A percentile compares a stretch with the other conserved stretches of the same genome.
Conservation (phyloP, 2,113 vertebrate genomes). For the Halcyon malimbica region DNA sequence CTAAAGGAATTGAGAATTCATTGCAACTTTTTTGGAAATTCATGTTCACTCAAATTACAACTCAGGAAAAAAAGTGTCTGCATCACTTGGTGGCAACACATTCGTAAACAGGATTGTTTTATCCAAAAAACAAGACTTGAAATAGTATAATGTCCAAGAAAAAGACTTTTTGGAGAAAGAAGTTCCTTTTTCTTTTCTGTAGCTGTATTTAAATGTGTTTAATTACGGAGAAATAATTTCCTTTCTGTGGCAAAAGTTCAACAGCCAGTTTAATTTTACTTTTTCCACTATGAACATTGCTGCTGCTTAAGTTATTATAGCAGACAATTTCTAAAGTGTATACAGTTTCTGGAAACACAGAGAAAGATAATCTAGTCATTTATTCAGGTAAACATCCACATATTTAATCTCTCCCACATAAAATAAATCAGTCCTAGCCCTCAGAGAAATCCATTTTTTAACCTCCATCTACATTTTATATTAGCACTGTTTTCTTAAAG, state of each 20-base stretch:
- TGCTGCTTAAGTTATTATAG: neutral
- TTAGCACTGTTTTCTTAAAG: neutral
- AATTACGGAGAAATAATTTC: neutral
- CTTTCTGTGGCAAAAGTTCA: neutral
- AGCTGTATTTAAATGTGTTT: neutral
- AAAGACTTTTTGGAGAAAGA: neutral
- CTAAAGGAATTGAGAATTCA: neutral
- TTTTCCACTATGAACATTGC: neutral
- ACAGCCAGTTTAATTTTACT: neutral
- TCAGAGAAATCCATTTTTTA: neutral
- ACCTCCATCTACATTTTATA: neutral
- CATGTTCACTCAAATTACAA: neutral
- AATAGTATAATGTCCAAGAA: neutral
- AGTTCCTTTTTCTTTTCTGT: neutral
- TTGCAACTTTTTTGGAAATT: neutral
- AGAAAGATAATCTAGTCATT: neutral
- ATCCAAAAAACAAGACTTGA: neutral
- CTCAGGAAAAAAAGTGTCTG: accelerated
- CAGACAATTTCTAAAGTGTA: neutral
- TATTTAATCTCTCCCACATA: neutral
- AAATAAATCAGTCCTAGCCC: neutral
- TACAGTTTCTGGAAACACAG: neutral
- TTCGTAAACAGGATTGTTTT: neutral
- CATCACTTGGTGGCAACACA: neutral
- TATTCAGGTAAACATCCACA: neutral